Percentiles rank a stretch among this genome's conserved stretches.
These are phyloP conservation scores for Halichoeres trimaculatus DNA, from an alignment of 2,113 vertebrate genomes.

Conservation along the genomic window DNA sequence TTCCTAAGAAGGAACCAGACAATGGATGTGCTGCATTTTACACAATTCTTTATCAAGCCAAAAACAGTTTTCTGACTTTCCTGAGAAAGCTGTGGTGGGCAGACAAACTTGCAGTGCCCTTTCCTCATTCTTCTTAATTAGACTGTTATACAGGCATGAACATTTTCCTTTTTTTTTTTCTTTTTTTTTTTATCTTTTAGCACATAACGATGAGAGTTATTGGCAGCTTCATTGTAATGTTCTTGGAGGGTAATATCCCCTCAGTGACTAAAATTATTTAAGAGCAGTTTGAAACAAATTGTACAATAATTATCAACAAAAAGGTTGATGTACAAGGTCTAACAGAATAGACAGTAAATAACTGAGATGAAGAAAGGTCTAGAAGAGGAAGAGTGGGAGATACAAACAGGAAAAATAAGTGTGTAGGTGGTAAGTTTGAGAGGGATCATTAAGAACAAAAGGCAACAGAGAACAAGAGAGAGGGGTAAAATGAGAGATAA, in stretches of 20 bases:
- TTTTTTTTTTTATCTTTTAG: no score
- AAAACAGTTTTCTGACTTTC: no score
- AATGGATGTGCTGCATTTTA: no score
- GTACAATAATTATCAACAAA: slow-evolving; percentile 24
- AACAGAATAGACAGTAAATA: slow-evolving; percentile 1
- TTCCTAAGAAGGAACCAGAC: no score
- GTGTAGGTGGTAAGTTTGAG: slow-evolving; percentile 39
- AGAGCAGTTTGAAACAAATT: slow-evolving; percentile 21
- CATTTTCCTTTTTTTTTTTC: no score
- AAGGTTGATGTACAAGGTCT: slow-evolving; percentile 2
- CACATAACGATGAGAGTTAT: no score
- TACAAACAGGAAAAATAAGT: slow-evolving; percentile 24
- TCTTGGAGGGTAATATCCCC: not conserved
- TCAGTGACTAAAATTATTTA: not conserved
- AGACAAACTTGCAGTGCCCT: not conserved
- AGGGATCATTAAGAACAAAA: slow-evolving; percentile 24
- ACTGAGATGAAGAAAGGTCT: slow-evolving; percentile 3
- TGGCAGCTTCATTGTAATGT: not conserved
- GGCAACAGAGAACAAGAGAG: slow-evolving; percentile 37
- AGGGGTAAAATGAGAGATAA: slow-evolving; percentile 30
- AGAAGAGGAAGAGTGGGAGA: slow-evolving; percentile 2
- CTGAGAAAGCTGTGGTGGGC: no score
- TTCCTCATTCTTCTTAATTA: slow-evolving; percentile 13
- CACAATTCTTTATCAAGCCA: no score
- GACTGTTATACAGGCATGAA: not conserved